Conservation (phyloP, 1,140 invertebrate genomes). For the Epicauta chinensis region DNA sequence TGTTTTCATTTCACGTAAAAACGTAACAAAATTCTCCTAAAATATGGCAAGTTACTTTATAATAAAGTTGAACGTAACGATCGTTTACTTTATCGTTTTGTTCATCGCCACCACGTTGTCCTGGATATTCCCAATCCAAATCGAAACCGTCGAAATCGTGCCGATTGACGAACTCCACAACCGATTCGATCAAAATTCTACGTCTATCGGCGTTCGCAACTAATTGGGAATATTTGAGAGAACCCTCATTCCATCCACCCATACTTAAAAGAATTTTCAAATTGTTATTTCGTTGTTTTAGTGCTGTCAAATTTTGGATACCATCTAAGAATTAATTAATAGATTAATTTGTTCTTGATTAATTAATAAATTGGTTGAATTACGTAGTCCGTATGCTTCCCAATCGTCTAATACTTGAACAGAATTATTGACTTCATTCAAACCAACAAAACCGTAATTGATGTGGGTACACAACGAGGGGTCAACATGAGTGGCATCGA, state of each 20-base stretch:
- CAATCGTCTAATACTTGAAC: slow-evolving; percentile 55
- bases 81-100: neutral
- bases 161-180: slow-evolving; percentile 32
- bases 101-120: slow-evolving; percentile 34
- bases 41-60: neutral
- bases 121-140: slow-evolving; percentile 52
- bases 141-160: slow-evolving; percentile 55
- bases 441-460: slow-evolving; percentile 62
- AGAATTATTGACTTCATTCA: slow-evolving; percentile 40
- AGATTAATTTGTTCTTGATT: too few relatives aligned
- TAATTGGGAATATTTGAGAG: slow-evolving; percentile 51
- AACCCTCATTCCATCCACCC: slow-evolving; percentile 70
- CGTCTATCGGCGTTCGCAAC: slow-evolving; percentile 12
- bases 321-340: too few relatives aligned
- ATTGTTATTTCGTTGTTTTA: slow-evolving; percentile 53
- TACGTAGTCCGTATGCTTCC: slow-evolving; percentile 43
- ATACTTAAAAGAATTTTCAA: slow-evolving; percentile 62
- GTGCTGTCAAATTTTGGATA: slow-evolving; percentile 39
- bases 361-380: too few relatives aligned
- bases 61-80: neutral
- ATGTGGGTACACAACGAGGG: slow-evolving; percentile 74
- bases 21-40: slow-evolving; percentile 14
- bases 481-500: slow-evolving; percentile 59
- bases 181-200: slow-evolving; percentile 45
- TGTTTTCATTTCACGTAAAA: slow-evolving; percentile 52